phyloP scores from a whole-genome alignment of 2,797 vertebrate genomes.

The Bryconaethiops microstoma region DNA sequence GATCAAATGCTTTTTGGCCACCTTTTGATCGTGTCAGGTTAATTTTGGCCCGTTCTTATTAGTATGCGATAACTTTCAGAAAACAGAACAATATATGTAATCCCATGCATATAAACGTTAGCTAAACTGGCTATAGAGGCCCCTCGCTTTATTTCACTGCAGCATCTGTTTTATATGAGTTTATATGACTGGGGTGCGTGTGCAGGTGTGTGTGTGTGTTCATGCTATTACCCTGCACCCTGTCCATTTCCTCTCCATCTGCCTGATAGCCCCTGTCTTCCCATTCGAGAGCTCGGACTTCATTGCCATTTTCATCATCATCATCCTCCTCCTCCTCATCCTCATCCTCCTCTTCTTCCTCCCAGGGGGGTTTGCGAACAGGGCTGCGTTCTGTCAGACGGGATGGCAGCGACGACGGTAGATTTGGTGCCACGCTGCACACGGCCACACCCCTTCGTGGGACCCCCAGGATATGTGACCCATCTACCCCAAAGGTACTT shows the following conservation, averaged over 20 bases:
- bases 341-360: constrained; percentile 77
- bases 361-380: constrained; percentile 90
- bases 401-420: constrained; percentile 79
- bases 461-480: constrained; percentile 79
- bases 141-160: constrained; percentile 6
- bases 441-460: constrained; percentile 90
- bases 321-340: constrained; percentile 66
- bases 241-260: constrained; percentile 69
- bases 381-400: constrained; percentile 86
- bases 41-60: constrained; percentile 21
- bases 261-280: constrained; percentile 72
- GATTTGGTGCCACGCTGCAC: constrained; percentile 95
- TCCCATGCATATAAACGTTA: constrained; percentile 28
- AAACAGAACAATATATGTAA: constrained; percentile 16
- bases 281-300: constrained; percentile 62
- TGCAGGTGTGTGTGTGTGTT: background rate
- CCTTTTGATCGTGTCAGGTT: background rate
- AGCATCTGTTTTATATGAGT: constrained; percentile 35
- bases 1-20: constrained; percentile 2
- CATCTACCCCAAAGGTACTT: constrained; percentile 90
- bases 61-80: background rate
- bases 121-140: constrained; percentile 25
- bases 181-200: too few species aligned
- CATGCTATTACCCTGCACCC: constrained; percentile 67
- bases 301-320: constrained; percentile 53